phyloP scores from a whole-genome alignment of 2,888 invertebrate species.

The Lithosia quadra region DNA sequence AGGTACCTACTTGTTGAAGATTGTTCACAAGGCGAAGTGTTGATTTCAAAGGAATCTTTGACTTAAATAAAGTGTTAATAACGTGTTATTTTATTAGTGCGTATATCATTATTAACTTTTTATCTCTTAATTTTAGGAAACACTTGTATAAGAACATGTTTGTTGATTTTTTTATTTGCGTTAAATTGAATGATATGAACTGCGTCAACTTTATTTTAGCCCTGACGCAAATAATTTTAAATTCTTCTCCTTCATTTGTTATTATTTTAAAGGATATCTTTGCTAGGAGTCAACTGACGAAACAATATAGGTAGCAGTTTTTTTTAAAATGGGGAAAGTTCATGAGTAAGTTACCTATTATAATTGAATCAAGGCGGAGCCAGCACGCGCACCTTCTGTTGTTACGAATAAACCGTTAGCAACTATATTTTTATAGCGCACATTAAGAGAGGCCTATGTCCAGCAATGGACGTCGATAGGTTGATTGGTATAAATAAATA shows the following conservation, averaged over 20 bases:
- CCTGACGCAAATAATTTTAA: neutral
- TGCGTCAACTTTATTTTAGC: neutral
- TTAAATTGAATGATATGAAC: neutral
- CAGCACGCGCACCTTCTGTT: too few relatives aligned
- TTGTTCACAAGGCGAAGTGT: conserved; percentile 12
- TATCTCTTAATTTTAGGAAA: conserved; percentile 16
- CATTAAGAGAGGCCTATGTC: too few relatives aligned
- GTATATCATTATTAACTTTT: conserved; percentile 19
- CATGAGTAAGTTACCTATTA: too few relatives aligned
- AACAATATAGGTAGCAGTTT: too few relatives aligned
- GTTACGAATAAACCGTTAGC: too few relatives aligned
- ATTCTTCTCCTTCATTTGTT: neutral
- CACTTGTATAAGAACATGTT: neutral
- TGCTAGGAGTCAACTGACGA: neutral
- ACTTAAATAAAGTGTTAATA: conserved; percentile 14
- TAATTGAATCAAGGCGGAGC: too few relatives aligned
- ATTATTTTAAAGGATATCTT: neutral
- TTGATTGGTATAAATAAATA: too few relatives aligned
- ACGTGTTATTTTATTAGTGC: conserved; percentile 9
- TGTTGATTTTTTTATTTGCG: neutral
- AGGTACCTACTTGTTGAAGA: conserved; percentile 13
- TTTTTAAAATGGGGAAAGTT: too few relatives aligned
- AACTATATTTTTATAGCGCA: too few relatives aligned
- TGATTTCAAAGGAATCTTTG: conserved; percentile 20
- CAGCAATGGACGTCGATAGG: too few relatives aligned